These are phyloP conservation scores for Diceros bicornis DNA, from an alignment of 2,797 vertebrate species.

Conservation along the genomic window DNA sequence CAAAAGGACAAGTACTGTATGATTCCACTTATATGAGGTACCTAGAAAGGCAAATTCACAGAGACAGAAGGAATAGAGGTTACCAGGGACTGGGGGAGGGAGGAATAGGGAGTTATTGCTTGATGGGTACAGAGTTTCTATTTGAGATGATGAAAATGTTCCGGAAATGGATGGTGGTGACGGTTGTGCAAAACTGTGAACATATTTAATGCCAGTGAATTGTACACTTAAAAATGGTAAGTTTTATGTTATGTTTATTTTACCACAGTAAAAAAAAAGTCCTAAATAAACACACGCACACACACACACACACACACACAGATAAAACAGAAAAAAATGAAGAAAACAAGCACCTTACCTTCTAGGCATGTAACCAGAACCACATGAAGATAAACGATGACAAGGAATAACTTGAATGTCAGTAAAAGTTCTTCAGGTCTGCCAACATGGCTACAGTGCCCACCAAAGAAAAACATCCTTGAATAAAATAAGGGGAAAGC, in stretches of 20 bases:
- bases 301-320: not conserved
- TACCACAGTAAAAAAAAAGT: slow-evolving; percentile 33
- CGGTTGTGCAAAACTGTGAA: slow-evolving; percentile 36
- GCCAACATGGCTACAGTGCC: slow-evolving; percentile 77
- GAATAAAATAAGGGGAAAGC: slow-evolving; percentile 75
- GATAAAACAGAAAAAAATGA: not conserved
- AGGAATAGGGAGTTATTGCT: not conserved
- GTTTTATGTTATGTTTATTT: slow-evolving; percentile 49
- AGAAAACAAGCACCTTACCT: slow-evolving; percentile 86
- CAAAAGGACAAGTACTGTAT: slow-evolving; percentile 20
- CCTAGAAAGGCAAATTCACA: slow-evolving; percentile 39
- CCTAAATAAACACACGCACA: slow-evolving; percentile 14
- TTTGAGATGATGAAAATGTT: slow-evolving; percentile 46
- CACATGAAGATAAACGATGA: slow-evolving; percentile 87
- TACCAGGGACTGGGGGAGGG: not conserved
- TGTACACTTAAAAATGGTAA: slow-evolving; percentile 11
- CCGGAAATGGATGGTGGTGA: not conserved
- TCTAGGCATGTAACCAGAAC: slow-evolving; percentile 85
- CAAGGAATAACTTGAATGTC: slow-evolving; percentile 82
- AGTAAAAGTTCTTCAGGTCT: slow-evolving; percentile 84
- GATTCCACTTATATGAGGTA: not conserved
- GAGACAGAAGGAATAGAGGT: slow-evolving; percentile 37
- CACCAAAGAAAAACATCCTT: slow-evolving; percentile 88
- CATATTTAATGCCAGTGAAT: slow-evolving; percentile 49
- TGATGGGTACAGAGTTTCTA: not conserved